phyloP scores from a whole-genome alignment of 2,888 invertebrate genomes.

The Sussaba pulchella region DNA sequence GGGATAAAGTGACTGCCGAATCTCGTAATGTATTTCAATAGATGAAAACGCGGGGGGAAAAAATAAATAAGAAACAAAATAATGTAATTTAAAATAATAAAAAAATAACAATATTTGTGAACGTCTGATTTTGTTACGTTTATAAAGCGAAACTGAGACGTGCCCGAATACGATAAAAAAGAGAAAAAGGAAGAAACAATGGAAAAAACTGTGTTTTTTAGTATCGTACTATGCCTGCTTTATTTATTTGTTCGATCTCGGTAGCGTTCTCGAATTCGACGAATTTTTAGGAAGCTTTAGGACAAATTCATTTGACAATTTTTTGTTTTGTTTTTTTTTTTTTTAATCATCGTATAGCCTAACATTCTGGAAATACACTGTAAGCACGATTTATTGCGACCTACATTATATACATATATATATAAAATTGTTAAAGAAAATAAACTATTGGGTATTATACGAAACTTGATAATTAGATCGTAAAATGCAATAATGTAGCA shows the following conservation, averaged over 20 bases:
- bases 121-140: constrained; percentile 72
- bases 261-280: constrained; percentile 45
- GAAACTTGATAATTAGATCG: constrained; percentile 53
- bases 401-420: constrained; percentile 69
- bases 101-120: constrained; percentile 75
- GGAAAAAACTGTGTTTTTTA: constrained; percentile 43
- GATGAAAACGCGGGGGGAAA: constrained; percentile 30
- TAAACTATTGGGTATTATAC: constrained; percentile 76
- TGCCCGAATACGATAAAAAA: constrained; percentile 67
- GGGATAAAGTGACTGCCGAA: constrained; percentile 77
- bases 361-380: constrained; percentile 61
- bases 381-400: constrained; percentile 66
- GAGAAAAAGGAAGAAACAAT: constrained; percentile 33
- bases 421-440: constrained; percentile 75
- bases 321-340: constrained; percentile 13
- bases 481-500: constrained; percentile 61
- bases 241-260: constrained; percentile 60
- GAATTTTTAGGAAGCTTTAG: constrained; percentile 33
- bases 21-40: constrained; percentile 79
- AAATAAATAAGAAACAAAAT: constrained; percentile 32
- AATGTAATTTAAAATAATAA: constrained; percentile 71
- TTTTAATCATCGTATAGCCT: constrained; percentile 60
- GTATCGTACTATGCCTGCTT: constrained; percentile 55
- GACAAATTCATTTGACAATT: constrained; percentile 40
- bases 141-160: constrained; percentile 60